phyloP scores from a whole-genome alignment of 2,113 vertebrate genomes.

The Gambusia affinis region DNA sequence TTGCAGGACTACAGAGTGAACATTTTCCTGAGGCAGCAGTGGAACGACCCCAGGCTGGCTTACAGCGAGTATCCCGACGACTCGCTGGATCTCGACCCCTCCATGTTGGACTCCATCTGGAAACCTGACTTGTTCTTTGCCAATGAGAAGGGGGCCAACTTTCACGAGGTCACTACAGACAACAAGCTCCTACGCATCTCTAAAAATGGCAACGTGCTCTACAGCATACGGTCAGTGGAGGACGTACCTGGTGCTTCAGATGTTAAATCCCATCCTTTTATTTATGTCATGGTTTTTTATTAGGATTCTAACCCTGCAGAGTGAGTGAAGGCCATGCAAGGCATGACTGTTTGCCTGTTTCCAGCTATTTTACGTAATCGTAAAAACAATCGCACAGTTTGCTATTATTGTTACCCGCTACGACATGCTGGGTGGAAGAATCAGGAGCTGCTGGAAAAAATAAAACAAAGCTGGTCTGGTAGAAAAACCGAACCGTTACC shows the following conservation, averaged over 20 bases:
- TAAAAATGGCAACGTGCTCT: conserved; percentile 95
- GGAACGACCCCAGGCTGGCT: conserved; percentile 97
- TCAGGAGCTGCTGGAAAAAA: too few relatives aligned
- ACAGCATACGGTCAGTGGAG: conserved; percentile 91
- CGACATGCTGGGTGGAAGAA: too few relatives aligned
- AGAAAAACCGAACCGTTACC: too few relatives aligned
- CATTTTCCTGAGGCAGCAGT: conserved; percentile 97
- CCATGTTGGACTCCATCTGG: conserved; percentile 99
- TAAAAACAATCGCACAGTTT: too few relatives aligned
- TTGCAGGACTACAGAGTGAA: conserved; percentile 96
- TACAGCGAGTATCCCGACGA: conserved; percentile 97
- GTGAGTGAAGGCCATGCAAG: too few relatives aligned
- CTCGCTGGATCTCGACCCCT: conserved; percentile 95
- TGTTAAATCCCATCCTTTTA: background rate
- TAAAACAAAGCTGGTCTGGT: too few relatives aligned
- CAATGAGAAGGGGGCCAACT: conserved; percentile 98
- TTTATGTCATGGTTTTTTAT: too few relatives aligned
- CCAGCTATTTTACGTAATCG: too few relatives aligned
- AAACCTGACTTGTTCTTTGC: conserved; percentile 99
- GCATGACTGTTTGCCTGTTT: too few relatives aligned
- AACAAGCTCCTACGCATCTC: conserved; percentile 98
- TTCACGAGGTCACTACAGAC: conserved; percentile 98
- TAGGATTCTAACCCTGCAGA: too few relatives aligned
- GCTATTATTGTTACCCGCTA: too few relatives aligned
- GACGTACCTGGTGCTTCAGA: background rate